Base-by-base conservation (phyloP, 2,113 vertebrate species). In the Jaculus jaculus region DNA sequence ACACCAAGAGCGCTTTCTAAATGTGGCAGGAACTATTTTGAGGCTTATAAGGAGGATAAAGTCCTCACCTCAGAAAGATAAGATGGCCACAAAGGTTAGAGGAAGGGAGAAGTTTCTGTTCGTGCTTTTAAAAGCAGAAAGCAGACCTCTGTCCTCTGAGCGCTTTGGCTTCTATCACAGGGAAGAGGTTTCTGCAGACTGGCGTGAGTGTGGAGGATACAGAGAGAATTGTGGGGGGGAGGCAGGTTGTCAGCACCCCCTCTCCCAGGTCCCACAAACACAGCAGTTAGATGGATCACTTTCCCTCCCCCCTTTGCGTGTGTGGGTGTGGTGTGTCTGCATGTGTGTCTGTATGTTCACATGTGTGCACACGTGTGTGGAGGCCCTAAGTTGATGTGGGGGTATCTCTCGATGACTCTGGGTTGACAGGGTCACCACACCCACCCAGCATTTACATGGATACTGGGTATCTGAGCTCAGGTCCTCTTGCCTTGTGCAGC, bases 61-160 rank as follows among this genome's bases (percentile, higher is more conserved):
- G 74, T 58, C 28, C 69, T 83, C 87, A 83, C n/a, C 58, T 91
- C 60, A 61, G 34, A 78, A 93, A 73, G 75, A 74, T 65, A 90
- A 94, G 65, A 78, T 82, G 77, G 68, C 63, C 26, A 75, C 26
- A n/a, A 34, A 77, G 68, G 58, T 30, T 42, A 77, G n/a, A 9
- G 77, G 54, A 87, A 32, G 63, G 24, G 37, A 75, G 60, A 93
- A 23, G 60, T 81, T 87, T 94, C 74, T 93, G 39, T 94, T 42
- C 92, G 90, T 95, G 95, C 89, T 88, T 96, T 93, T 82, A 90
- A 96, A 94, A 82, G 32, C 51, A 17, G 90, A 86, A 39, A 69
- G 12, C 71, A 61, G 80, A 84, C 3, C 30, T 75, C 93, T 91
- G 39, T 18, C 74, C 51, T 80, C 71, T 42, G 21, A 60, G 39